Evolutionary conservation across 1,140 invertebrate genomes (phyloP).

Genomic region (Himalopsyche phryganea): DNA sequence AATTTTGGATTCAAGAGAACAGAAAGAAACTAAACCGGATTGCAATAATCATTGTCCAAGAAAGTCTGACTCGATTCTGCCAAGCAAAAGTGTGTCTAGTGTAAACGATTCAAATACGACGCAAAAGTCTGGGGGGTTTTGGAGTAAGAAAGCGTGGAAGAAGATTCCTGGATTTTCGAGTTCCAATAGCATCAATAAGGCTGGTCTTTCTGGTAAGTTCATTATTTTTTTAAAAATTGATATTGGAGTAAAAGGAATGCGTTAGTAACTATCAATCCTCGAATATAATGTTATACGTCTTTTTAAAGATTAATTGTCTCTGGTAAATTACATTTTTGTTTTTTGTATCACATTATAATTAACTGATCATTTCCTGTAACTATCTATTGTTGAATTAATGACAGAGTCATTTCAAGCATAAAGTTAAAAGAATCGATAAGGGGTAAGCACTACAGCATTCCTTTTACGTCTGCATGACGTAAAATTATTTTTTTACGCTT

Average conservation of each 20-base stretch:
- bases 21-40: conserved; percentile 27
- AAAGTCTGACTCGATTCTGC: conserved; percentile 21
- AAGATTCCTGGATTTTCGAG: conserved; percentile 69
- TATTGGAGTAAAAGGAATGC: background rate
- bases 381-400: background rate
- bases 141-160: conserved; percentile 73
- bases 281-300: no score
- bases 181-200: conserved; percentile 62
- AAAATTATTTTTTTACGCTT: conserved; percentile 25
- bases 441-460: conserved; percentile 12
- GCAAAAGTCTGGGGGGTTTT: conserved; percentile 55
- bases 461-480: conserved; percentile 28
- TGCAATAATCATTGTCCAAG: conserved; percentile 26
- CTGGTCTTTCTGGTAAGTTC: conserved; percentile 58
- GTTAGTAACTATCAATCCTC: no score
- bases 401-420: background rate
- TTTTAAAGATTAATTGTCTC: no score
- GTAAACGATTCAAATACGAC: conserved; percentile 36
- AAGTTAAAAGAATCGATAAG: background rate
- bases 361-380: background rate
- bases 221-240: background rate
- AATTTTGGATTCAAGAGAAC: conserved; percentile 27
- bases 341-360: background rate
- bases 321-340: no score
- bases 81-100: conserved; percentile 44